Percentiles rank a stretch among this genome's conserved stretches.
phyloP scores from a whole-genome alignment of 2,888 invertebrate species.

The Cephus pygmeus region DNA sequence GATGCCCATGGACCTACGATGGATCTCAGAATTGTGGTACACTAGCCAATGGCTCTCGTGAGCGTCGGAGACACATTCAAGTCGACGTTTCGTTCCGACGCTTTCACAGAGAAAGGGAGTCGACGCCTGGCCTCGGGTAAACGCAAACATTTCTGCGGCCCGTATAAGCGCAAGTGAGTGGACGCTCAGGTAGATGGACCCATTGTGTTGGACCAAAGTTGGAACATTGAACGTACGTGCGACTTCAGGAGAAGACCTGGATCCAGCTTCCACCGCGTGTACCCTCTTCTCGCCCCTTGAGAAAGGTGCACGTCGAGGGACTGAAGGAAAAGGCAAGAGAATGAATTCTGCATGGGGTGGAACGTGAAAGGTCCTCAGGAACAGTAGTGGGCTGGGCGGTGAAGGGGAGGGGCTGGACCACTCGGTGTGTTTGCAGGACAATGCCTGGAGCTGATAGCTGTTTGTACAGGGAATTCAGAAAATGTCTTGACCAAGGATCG shows the following conservation, averaged over 20 bases:
- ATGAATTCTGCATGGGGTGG: slow-evolving; percentile 21
- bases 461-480: neutral
- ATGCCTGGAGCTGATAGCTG: neutral
- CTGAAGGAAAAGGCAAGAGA: neutral
- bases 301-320: neutral
- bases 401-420: neutral
- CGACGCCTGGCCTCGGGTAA: slow-evolving; percentile 30
- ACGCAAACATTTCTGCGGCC: slow-evolving; percentile 56
- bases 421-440: neutral
- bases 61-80: neutral
- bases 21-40: neutral
- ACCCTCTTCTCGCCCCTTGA: neutral
- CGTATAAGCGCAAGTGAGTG: slow-evolving; percentile 39
- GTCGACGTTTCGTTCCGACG: slow-evolving; percentile 25
- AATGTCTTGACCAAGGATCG: neutral
- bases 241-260: neutral
- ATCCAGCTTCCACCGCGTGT: no score
- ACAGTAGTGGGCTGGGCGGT: no score
- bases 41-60: neutral
- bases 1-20: neutral
- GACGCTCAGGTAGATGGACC: slow-evolving; percentile 33
- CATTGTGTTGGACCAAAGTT: slow-evolving; percentile 33
- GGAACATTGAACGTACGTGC: slow-evolving; percentile 32
- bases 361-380: neutral
- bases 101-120: slow-evolving; percentile 28